Evolutionary conservation across 2,113 vertebrate species (phyloP), one percentile per base, ranked within the genome.

Genomic region (Hemibagrus wyckioides): DNA sequence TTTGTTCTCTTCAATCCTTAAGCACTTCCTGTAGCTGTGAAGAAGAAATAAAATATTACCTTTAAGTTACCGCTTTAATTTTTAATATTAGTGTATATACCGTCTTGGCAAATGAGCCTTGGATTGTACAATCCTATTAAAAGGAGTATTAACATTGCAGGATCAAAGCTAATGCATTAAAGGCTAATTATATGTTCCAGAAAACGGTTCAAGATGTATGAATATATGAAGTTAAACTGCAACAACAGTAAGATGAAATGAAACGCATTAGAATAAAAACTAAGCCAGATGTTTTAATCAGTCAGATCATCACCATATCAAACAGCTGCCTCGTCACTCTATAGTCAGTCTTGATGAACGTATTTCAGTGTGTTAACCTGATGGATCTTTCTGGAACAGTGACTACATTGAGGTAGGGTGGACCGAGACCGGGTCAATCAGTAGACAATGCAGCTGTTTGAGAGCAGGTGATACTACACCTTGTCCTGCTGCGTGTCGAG

Each of bases 1-100:
- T 92, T 95, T 96, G 44, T 94, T 94, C 67, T 94, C 94, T 90
- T 97, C 96, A 83, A 98, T 97, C 92, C 94, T 94, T 2, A 95
- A 95, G 86, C 97, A 98, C 89, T 94, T 96, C 90, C 93, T 96
- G 89, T 96, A 95, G 94, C 97, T 98, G 89, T 86, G n/a, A n/a
- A 81, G 41, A 89, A 87, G 83, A 56, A 80, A 88, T 77, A 83
- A 79, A 85, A 50, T 59, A 73, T 86, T 69, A 85, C 81, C 87
- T 85, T 87, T 65, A 87, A 54, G 21, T 2, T 44, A 41, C 1
- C 17, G 19, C 19, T 71, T 30, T 41, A 56, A 36, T 48, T 48
- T 48, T 48, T 5, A 48, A 48, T 7, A 5, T 36, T 17, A 33
- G 5, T 17, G 15, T 17, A 33, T 1, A 67, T 4, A 36, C 14